Conservation (phyloP, 2,888 invertebrate species). For the Cloeon dipterum region DNA sequence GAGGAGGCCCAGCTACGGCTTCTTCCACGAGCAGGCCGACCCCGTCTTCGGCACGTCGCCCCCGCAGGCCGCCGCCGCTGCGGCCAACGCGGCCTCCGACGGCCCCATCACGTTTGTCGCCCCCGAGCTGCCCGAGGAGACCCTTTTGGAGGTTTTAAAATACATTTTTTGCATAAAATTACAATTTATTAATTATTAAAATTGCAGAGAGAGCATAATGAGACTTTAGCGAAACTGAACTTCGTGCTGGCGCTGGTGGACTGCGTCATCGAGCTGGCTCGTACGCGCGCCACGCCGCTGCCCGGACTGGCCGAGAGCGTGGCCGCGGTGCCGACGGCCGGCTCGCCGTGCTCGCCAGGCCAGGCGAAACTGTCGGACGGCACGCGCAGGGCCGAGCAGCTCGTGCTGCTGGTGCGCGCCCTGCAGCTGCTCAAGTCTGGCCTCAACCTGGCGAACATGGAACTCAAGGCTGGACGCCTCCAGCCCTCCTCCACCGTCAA, state of each 20-base stretch:
- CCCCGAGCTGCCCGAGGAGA: slow-evolving; percentile 87
- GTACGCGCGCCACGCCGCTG: slow-evolving; percentile 54
- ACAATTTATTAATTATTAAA: not conserved
- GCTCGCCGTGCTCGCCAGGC: slow-evolving; percentile 13
- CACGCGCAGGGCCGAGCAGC: slow-evolving; percentile 42
- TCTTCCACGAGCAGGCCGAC: slow-evolving; percentile 5
- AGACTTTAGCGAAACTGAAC: slow-evolving; percentile 88
- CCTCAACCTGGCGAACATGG: slow-evolving; percentile 66
- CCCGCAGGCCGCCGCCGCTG: slow-evolving; percentile 8
- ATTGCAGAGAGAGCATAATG: slow-evolving; percentile 74
- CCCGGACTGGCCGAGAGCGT: slow-evolving; percentile 20
- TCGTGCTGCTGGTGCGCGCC: slow-evolving; percentile 71
- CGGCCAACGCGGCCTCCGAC: slow-evolving; percentile 17
- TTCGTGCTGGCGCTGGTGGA: slow-evolving; percentile 91
- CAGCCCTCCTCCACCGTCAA: slow-evolving; percentile 82
- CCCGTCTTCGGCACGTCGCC: slow-evolving; percentile 13
- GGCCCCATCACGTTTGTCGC: slow-evolving; percentile 52
- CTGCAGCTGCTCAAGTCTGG: slow-evolving; percentile 91
- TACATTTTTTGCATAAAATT: slow-evolving; percentile 2
- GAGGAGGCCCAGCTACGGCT: slow-evolving; percentile 5
- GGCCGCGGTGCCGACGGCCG: slow-evolving; percentile 7
- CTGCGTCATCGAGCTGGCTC: slow-evolving; percentile 75
- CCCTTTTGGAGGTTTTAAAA: slow-evolving; percentile 62
- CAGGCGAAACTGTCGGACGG: slow-evolving; percentile 14
- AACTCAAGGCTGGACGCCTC: slow-evolving; percentile 59